These are phyloP conservation scores for Danio aesculapii DNA, from an alignment of 2,797 vertebrate species.

Conservation along the genomic window DNA sequence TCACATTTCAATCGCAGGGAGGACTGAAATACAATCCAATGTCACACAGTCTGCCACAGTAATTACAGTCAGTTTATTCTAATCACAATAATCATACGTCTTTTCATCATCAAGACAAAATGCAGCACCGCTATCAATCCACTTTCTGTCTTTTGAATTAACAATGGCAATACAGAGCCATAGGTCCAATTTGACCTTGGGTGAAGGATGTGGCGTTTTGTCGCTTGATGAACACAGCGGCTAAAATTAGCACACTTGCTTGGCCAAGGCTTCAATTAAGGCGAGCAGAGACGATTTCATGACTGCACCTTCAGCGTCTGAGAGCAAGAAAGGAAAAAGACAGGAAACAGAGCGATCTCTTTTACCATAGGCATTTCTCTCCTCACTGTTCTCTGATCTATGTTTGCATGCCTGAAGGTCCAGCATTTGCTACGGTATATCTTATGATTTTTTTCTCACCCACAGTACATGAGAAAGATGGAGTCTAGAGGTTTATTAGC, in stretches of 20 bases:
- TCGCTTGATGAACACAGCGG: slow-evolving; percentile 5
- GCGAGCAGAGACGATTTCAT: neutral
- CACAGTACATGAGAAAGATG: slow-evolving; percentile 1
- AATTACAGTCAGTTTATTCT: slow-evolving; percentile 40
- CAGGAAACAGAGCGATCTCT: neutral
- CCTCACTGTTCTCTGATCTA: slow-evolving; percentile 1
- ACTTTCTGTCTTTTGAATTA: slow-evolving; percentile 6
- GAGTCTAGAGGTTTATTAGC: slow-evolving; percentile 4
- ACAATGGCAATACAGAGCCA: slow-evolving; percentile 17
- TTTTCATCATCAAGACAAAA: slow-evolving; percentile 20
- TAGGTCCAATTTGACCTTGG: slow-evolving; percentile 54
- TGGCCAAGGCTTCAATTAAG: slow-evolving; percentile 52
- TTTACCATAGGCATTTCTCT: slow-evolving; percentile 9
- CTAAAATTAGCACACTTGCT: slow-evolving; percentile 53
- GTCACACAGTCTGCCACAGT: neutral
- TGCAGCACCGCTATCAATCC: slow-evolving; percentile 25
- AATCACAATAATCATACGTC: slow-evolving; percentile 33
- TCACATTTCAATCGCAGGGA: slow-evolving; percentile 15
- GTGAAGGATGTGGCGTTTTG: neutral
- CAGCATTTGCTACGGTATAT: neutral
- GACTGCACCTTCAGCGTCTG: slow-evolving; percentile 3
- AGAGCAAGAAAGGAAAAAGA: neutral
- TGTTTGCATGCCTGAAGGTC: slow-evolving; percentile 6
- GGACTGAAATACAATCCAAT: slow-evolving; percentile 22
- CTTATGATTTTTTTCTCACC: slow-evolving; percentile 16